Evolutionary conservation across 2,888 invertebrate genomes (phyloP).

Genomic region (Nephrotoma appendiculata): DNA sequence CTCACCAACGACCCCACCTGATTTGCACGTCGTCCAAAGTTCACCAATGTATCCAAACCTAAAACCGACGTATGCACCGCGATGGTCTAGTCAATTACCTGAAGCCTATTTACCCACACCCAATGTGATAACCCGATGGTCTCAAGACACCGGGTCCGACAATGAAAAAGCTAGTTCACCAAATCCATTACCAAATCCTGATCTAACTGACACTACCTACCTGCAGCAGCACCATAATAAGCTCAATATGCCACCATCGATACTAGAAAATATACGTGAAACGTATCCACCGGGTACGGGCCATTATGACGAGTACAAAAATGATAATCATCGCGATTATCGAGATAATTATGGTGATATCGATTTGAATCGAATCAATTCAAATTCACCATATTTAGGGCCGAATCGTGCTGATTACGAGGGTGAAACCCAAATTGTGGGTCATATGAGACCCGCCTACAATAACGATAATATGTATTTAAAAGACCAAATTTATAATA

Average conservation of each 20-base stretch:
- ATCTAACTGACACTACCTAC: constrained; percentile 52
- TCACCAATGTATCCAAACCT: constrained; percentile 54
- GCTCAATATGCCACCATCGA: constrained; percentile 38
- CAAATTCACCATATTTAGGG: constrained; percentile 6
- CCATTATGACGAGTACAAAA: constrained; percentile 24
- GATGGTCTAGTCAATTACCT: constrained; percentile 54
- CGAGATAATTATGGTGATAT: constrained; percentile 28
- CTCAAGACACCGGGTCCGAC: constrained; percentile 64
- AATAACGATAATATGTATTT: constrained; percentile 26
- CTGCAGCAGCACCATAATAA: constrained; percentile 36
- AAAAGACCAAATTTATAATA: constrained; percentile 30
- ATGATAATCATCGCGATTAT: constrained; percentile 26
- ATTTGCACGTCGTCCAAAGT: constrained; percentile 46
- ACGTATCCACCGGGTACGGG: constrained; percentile 28
- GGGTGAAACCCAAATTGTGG: constrained; percentile 27
- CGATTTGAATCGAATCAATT: constrained; percentile 15
- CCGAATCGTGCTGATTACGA: constrained; percentile 22
- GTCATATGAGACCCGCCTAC: constrained; percentile 27
- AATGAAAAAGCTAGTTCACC: constrained; percentile 54
- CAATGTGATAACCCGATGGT: constrained; percentile 48
- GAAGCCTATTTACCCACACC: constrained; percentile 44
- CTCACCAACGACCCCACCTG: constrained; percentile 45
- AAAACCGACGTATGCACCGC: constrained; percentile 45
- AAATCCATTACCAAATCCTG: constrained; percentile 61
- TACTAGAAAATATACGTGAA: constrained; percentile 43